A percentile compares a stretch with the other conserved stretches of the same genome.
Conservation (phyloP, 2,888 invertebrate species). For the Torymus tubicola region DNA sequence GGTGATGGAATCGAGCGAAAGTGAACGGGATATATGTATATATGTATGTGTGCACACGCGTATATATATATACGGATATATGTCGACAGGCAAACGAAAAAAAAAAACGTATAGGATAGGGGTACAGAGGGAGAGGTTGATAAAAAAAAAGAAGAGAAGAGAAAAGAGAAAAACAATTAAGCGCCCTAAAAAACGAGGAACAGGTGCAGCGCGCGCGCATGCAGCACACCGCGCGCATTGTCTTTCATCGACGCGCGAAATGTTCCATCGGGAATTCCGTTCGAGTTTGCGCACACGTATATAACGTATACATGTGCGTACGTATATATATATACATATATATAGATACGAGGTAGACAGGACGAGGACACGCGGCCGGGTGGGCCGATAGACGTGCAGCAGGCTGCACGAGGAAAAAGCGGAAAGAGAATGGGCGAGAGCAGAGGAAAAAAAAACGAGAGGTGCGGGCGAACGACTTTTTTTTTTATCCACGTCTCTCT, state of each 20-base stretch:
- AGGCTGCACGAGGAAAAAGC: slow-evolving; percentile 31
- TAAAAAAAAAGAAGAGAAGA: neutral
- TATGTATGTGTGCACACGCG: slow-evolving; percentile 18
- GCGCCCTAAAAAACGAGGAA: slow-evolving; percentile 45
- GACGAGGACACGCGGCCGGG: neutral
- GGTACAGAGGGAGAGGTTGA: neutral
- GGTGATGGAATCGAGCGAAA: slow-evolving; percentile 56
- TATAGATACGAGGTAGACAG: neutral
- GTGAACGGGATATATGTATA: too few relatives aligned
- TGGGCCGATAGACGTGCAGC: neutral
- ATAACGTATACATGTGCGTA: neutral
- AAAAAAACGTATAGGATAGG: neutral
- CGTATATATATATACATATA: too few relatives aligned
- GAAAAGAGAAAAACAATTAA: slow-evolving; percentile 56
- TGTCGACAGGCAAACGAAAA: neutral
- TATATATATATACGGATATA: neutral
- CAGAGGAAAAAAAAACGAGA: slow-evolving; percentile 21
- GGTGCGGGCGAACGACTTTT: neutral
- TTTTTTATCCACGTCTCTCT: too few relatives aligned
- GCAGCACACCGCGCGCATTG: slow-evolving; percentile 40
- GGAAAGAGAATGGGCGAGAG: slow-evolving; percentile 37
- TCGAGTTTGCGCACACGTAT: slow-evolving; percentile 36
- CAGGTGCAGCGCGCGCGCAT: slow-evolving; percentile 11
- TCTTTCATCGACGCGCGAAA: slow-evolving; percentile 59
- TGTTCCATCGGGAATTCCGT: slow-evolving; percentile 57